Base-by-base conservation (phyloP, 2,888 invertebrate genomes). In the Exephanes ischioxanthus region DNA sequence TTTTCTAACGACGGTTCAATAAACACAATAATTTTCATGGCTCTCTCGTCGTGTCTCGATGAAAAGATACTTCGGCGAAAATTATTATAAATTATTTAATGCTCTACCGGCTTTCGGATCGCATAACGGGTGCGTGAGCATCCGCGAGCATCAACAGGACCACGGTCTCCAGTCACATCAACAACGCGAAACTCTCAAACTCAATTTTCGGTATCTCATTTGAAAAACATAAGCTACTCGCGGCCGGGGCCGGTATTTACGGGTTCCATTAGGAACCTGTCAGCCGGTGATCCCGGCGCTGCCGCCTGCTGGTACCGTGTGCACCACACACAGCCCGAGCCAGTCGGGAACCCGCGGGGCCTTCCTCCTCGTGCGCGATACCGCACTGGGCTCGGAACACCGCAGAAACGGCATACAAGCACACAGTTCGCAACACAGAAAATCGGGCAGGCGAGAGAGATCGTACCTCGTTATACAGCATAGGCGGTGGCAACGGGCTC, bases 261-360 rank as follows among this genome's bases (percentile, higher is more conserved):
- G 93, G 92, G 91, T 94, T 94, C 94, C 93, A 94, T 94, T 94
- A 93, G 93, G 93, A 92, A 93, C 88, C 93, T 94, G 94, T 94
- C 94, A 94, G 93, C 90, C 90, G 89, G 86, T 85, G 93, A 93
- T 93, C 93, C 93, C 92, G 88, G 90, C 89, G 87, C 84, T 85
- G 88, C 83, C 85, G 85, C 85, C 88, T 90, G 86, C 90, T 90
- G 90, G 89, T 91, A 90, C 90, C 87, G 87, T 77, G 86, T 77
- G 86, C 86, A 85, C 85, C 77, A 83, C 86, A 85, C 85, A 77
- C 85, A 84, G 79, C 85, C 79, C 83, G 86, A 80, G 80, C 33
- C 41, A 19, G 51, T 63, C 66, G 72, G 77, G 78, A 77, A 70
- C 76, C n/a, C 76, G 51, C 68, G 58, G 72, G 48, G 45, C 45